Evolutionary conservation across 2,113 vertebrate genomes (phyloP).

Genomic region (Cricetomys ansorgei): DNA sequence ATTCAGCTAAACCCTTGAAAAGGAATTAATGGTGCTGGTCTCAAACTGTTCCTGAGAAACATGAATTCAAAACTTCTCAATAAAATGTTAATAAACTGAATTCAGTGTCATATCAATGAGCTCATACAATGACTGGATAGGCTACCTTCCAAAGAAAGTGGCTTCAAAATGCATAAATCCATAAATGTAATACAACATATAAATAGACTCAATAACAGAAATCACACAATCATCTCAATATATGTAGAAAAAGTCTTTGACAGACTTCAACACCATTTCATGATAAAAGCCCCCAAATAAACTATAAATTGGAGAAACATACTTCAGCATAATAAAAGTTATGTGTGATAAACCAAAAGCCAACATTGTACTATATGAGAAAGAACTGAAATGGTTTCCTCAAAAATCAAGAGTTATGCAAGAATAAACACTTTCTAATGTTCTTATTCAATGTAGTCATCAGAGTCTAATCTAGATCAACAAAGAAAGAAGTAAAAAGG

Average conservation of each 20-base stretch:
- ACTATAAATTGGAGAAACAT: not conserved
- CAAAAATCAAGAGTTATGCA: not conserved
- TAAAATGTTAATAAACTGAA: not conserved
- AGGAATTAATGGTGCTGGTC: not conserved
- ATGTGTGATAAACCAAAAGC: not conserved
- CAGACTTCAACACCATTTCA: not conserved
- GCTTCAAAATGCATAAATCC: not conserved
- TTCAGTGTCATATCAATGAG: not conserved
- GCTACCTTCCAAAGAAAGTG: not conserved
- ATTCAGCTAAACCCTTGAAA: not conserved
- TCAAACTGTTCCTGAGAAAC: not conserved
- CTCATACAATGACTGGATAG: not conserved
- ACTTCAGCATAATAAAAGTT: not conserved
- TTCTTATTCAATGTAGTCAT: not conserved
- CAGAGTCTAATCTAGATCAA: not conserved
- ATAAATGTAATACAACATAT: not conserved
- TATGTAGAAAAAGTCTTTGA: not conserved
- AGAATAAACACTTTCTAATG: not conserved
- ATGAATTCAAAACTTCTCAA: not conserved
- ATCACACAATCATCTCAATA: not conserved
- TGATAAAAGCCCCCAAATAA: not conserved
- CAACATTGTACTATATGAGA: not conserved
- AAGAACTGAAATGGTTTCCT: not conserved
- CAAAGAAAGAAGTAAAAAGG: not conserved
- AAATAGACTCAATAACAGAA: not conserved